Conservation (phyloP, 2,888 invertebrate species). For the Drosophila diplacantha region DNA sequence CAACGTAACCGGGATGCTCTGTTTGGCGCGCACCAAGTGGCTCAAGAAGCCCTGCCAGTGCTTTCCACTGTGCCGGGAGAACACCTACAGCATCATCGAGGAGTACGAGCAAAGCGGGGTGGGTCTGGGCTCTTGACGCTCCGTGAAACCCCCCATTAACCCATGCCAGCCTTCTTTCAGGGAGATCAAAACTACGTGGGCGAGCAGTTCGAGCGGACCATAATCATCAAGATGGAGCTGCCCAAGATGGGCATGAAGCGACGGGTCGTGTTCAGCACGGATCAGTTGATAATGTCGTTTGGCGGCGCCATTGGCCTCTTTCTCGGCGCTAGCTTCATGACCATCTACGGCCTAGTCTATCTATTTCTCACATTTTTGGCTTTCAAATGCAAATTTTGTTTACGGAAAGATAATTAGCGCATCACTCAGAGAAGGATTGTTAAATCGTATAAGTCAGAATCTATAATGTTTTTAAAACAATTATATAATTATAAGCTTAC, state of each 20-base stretch:
- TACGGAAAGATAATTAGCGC: not conserved
- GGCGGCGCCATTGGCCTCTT: conserved; percentile 77
- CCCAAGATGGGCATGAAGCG: conserved; percentile 73
- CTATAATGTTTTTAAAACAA: not conserved
- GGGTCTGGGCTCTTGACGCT: conserved; percentile 31
- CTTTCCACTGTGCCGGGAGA: conserved; percentile 64
- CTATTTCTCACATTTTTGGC: conserved; percentile 47
- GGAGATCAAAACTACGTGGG: conserved; percentile 33
- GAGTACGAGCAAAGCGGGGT: conserved; percentile 58
- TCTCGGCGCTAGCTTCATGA: conserved; percentile 76
- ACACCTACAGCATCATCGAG: conserved; percentile 56
- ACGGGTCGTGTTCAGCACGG: conserved; percentile 74
- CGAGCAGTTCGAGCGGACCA: conserved; percentile 60
- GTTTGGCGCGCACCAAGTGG: conserved; percentile 66
- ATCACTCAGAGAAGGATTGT: not conserved
- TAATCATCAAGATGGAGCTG: conserved; percentile 59
- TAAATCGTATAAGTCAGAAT: not conserved
- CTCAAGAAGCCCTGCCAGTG: conserved; percentile 63
- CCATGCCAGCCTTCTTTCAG: conserved; percentile 31
- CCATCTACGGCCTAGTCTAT: conserved; percentile 62
- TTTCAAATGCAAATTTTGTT: conserved; percentile 39
- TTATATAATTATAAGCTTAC: not conserved
- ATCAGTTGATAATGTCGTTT: conserved; percentile 75
- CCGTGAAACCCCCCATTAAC: not conserved
- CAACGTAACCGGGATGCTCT: conserved; percentile 67